Conservation (phyloP, 2,888 invertebrate genomes). For the Macrophya annulata region DNA sequence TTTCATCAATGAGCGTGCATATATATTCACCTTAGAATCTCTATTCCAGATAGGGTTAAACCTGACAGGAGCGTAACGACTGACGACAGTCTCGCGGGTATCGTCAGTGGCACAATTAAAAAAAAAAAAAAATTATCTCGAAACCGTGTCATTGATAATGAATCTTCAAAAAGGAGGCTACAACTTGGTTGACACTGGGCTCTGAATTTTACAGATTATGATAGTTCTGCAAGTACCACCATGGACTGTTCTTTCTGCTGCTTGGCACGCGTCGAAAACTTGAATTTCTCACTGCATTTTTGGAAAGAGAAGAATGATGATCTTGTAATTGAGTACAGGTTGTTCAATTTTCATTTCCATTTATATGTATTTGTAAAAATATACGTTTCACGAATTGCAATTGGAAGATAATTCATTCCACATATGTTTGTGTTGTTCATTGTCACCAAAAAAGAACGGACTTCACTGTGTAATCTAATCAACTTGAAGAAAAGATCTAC, state of each 20-base stretch:
- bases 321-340: neutral
- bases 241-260: neutral
- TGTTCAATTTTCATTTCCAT: neutral
- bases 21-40: slow-evolving; percentile 30
- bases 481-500: neutral
- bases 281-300: neutral
- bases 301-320: neutral
- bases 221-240: too few relatives aligned
- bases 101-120: neutral
- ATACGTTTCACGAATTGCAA: neutral
- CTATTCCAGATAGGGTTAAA: neutral
- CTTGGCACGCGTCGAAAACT: neutral
- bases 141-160: neutral
- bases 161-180: neutral
- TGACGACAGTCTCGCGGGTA: too few relatives aligned
- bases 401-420: neutral
- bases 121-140: neutral
- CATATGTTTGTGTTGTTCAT: neutral
- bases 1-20: slow-evolving; percentile 41
- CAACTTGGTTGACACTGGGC: too few relatives aligned
- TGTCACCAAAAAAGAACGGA: neutral
- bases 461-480: neutral
- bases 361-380: neutral
- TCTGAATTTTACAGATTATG: too few relatives aligned
- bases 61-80: slow-evolving; percentile 28